These are phyloP conservation scores for Ophioninae sp. DNA, from an alignment of 2,888 invertebrate species.

Conservation along the genomic window DNA sequence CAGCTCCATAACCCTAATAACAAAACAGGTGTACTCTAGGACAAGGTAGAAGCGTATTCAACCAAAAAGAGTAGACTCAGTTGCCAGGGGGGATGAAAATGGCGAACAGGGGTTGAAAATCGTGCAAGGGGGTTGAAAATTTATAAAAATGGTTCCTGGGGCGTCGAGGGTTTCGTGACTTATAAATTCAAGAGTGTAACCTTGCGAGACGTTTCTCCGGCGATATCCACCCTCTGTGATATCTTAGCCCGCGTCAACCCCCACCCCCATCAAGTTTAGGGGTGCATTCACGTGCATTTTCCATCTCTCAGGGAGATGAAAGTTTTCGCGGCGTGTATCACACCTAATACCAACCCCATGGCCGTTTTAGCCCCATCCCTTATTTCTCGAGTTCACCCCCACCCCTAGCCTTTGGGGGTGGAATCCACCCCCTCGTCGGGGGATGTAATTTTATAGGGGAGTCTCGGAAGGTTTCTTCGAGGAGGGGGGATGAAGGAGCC, in stretches of 20 bases:
- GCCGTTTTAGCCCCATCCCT: not conserved
- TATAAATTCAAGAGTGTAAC: slow-evolving; percentile 53
- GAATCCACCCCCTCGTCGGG: not conserved
- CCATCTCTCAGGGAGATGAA: slow-evolving; percentile 11
- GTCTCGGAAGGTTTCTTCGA: slow-evolving; percentile 31
- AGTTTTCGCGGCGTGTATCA: slow-evolving; percentile 5
- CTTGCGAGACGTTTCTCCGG: slow-evolving; percentile 25
- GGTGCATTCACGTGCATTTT: slow-evolving; percentile 20
- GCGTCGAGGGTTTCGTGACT: slow-evolving; percentile 28
- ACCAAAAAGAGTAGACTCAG: too few species aligned
- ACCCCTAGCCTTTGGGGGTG: not conserved
- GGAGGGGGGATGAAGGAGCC: slow-evolving; percentile 18
- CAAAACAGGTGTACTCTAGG: too few species aligned
- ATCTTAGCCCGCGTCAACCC: not conserved
- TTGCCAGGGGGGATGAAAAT: not conserved
- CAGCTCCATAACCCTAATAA: too few species aligned
- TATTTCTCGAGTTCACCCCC: not conserved
- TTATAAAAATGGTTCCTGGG: slow-evolving; percentile 23
- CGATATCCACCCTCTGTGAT: not conserved
- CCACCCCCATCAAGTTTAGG: not conserved
- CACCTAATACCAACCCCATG: not conserved
- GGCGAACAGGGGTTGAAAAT: slow-evolving; percentile 1
- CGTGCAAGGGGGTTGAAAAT: not conserved
- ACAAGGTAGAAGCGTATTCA: too few species aligned
- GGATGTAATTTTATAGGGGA: slow-evolving; percentile 48